Base-by-base conservation (phyloP, 2,888 invertebrate species). In the Trissolcus japonicus region DNA sequence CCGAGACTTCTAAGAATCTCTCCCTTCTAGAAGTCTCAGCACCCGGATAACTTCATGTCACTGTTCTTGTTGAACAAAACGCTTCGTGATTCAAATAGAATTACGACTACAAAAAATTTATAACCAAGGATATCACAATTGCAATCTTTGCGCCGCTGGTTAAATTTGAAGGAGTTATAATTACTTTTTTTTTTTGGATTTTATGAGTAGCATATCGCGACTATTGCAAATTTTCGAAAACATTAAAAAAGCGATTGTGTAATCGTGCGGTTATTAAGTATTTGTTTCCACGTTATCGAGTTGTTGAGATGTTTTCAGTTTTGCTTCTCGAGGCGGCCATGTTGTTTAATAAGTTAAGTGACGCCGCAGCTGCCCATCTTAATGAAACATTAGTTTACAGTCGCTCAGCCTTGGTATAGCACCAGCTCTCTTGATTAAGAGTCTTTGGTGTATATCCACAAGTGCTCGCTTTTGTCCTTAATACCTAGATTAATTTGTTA, bases 331-430 rank as follows among this genome's bases (percentile, higher is more conserved):
- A 77, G 81, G 82, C 82, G 81, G 85, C 84, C 86, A 85, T 85
- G 82, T 84, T 86, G 87, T 86, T 87, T 88, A 87, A 87, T 88
- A 87, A 88, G 87, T 87, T 87, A 88, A 88, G 87, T 87, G 87
- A 86, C 84, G 86, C 84, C 87, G 87, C 87, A 87, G 87, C 87
- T 87, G 87, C 86, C 84, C 83, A 83, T 86, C 86, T 87, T 87
- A 87, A 88, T 87, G 88, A 88, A 87, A 85, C 87, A 87, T 88
- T 87, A 87, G 87, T 86, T 86, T 83, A 86, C 84, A 82, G 85
- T 85, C 83, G 80, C 81, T 79, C 79, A 80, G 79, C 77, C 80
- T 78, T 75, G 74, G 76, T 80, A 78, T 78, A 76, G 78, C 69
- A 76, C 67, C 75, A 80, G 78, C 74, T 74, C 76, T 62, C 69